Percentiles rank a stretch among this genome's conserved stretches.
Evolutionary conservation across 2,888 invertebrate genomes (phyloP).

Genomic region (Hirtodrosophila confusa): DNA sequence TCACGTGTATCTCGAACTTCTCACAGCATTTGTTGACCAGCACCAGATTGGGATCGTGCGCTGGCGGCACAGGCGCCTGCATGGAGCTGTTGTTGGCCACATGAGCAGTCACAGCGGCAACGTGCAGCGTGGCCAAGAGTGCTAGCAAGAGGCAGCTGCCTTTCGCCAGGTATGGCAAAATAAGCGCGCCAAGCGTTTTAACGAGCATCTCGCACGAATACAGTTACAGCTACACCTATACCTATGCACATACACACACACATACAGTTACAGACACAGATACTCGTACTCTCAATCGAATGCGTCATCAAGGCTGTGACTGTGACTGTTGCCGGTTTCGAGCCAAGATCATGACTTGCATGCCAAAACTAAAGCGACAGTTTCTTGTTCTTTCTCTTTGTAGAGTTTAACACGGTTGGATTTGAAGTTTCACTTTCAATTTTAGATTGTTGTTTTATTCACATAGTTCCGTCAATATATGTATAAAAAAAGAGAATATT

Average conservation of each 20-base stretch:
- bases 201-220: constrained; percentile 48
- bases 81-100: constrained; percentile 36
- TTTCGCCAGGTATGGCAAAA: constrained; percentile 44
- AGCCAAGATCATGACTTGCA: constrained; percentile 70
- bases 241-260: constrained; percentile 13
- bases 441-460: background rate
- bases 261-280: constrained; percentile 25
- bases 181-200: constrained; percentile 69
- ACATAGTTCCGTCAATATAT: constrained; percentile 5
- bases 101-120: constrained; percentile 34
- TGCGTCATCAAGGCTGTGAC: constrained; percentile 67
- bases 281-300: constrained; percentile 44
- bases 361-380: constrained; percentile 39
- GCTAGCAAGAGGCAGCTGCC: constrained; percentile 51
- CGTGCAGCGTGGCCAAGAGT: constrained; percentile 29
- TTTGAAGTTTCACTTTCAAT: background rate
- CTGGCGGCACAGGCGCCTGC: constrained; percentile 17
- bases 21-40: constrained; percentile 92
- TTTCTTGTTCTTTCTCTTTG: constrained; percentile 16
- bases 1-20: constrained; percentile 88
- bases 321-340: constrained; percentile 60
- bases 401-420: background rate
- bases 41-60: constrained; percentile 49
- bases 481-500: constrained; percentile 17
- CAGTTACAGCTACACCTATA: constrained; percentile 19